These are phyloP conservation scores for Zhuqinia jingwanae DNA, from an alignment of 2,888 invertebrate species.

Conservation along the genomic window DNA sequence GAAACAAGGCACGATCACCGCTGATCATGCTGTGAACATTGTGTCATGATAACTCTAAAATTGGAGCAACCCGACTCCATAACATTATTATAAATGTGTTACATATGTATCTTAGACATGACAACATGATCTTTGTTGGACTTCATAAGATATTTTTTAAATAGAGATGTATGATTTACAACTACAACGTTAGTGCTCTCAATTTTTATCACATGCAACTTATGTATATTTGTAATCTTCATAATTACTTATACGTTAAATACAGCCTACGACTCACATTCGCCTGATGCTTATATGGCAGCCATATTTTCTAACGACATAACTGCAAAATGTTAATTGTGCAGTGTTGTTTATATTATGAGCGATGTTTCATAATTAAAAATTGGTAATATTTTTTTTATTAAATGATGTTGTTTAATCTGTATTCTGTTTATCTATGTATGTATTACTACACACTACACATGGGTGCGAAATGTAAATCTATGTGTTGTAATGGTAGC, in stretches of 20 bases:
- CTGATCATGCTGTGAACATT: conserved; percentile 66
- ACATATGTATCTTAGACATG: conserved; percentile 11
- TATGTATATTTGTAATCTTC: conserved; percentile 35
- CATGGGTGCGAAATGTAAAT: conserved; percentile 5
- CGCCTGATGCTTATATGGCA: conserved; percentile 29
- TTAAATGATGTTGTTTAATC: conserved; percentile 7
- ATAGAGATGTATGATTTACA: conserved; percentile 28
- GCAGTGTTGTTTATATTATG: conserved; percentile 32
- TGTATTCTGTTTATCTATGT: background rate
- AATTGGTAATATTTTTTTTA: background rate
- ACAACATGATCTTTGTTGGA: conserved; percentile 51
- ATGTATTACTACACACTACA: no score
- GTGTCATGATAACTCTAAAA: conserved; percentile 4
- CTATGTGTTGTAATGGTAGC: conserved; percentile 27
- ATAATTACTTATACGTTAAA: conserved; percentile 31
- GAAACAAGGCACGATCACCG: conserved; percentile 69
- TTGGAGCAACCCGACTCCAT: conserved; percentile 30
- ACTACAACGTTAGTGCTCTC: conserved; percentile 9
- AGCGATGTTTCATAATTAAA: conserved; percentile 45
- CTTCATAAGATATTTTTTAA: background rate
- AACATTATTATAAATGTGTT: background rate
- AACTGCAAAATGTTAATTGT: conserved; percentile 4
- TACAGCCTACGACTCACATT: conserved; percentile 19
- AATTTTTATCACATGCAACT: conserved; percentile 60
- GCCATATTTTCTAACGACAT: background rate